Conservation (phyloP, 1,140 invertebrate species). For the Thaumatotibia leucotreta region DNA sequence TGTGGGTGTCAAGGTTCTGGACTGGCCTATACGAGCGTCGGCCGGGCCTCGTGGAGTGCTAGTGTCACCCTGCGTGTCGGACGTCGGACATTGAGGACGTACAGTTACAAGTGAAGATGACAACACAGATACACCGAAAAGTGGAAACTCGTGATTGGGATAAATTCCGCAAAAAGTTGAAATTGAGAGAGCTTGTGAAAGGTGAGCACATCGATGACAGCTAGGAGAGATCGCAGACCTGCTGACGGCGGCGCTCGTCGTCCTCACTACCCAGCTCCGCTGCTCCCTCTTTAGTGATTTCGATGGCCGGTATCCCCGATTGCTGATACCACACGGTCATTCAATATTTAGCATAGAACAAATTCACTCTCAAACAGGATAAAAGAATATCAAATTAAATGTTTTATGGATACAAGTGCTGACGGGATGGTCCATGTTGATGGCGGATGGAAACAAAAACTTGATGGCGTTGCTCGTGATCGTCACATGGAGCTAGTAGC, state of each 20-base stretch:
- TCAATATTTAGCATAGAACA: constrained; percentile 55
- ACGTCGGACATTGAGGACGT: constrained; percentile 52
- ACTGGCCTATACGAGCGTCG: constrained; percentile 39
- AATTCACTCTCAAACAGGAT: constrained; percentile 45
- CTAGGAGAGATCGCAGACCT: constrained; percentile 74
- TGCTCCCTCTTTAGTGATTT: constrained; percentile 90
- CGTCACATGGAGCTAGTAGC: constrained; percentile 14
- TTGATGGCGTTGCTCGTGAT: constrained; percentile 24
- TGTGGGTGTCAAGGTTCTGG: constrained; percentile 23
- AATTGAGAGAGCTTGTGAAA: constrained; percentile 35
- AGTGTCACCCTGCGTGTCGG: constrained; percentile 51
- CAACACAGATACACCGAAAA: constrained; percentile 62
- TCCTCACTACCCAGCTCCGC: constrained; percentile 76
- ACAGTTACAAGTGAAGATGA: constrained; percentile 57
- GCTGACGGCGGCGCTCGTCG: constrained; percentile 73
- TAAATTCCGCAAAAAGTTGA: constrained; percentile 56
- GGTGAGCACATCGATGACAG: constrained; percentile 72
- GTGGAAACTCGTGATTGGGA: constrained; percentile 65
- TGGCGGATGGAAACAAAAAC: constrained; percentile 21
- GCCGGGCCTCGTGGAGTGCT: constrained; percentile 42
- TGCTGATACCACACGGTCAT: constrained; percentile 71
- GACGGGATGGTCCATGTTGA: constrained; percentile 31
- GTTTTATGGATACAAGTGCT: constrained; percentile 26
- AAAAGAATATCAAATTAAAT: constrained; percentile 37
- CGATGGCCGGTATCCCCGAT: constrained; percentile 80